These are phyloP conservation scores for Lynx canadensis DNA, from an alignment of 2,113 vertebrate genomes.

Conservation along the genomic window DNA sequence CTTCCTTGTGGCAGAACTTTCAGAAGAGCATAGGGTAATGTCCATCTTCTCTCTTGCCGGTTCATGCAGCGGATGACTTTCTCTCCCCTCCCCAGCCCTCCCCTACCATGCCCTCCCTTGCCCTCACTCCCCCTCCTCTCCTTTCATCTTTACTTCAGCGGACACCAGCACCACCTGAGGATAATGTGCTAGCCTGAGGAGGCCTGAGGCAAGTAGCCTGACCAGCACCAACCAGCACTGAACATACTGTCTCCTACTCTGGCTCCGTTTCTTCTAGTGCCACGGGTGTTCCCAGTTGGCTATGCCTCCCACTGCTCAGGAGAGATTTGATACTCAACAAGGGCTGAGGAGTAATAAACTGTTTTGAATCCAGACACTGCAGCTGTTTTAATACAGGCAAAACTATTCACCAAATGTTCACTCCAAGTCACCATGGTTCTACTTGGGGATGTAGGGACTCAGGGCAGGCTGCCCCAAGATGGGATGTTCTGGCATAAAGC, in stretches of 20 bases:
- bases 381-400: not conserved
- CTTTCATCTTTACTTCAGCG: not conserved
- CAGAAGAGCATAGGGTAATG: not conserved
- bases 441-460: not conserved
- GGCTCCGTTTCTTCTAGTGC: not conserved
- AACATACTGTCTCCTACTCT: not conserved
- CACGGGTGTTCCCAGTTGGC: not conserved
- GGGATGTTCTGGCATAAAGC: not conserved
- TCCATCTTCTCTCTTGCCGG: not conserved
- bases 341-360: not conserved
- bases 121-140: not conserved
- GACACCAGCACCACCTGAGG: too few relatives aligned
- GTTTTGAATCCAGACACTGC: not conserved
- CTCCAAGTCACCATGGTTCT: not conserved
- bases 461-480: not conserved
- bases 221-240: accelerated
- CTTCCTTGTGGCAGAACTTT: not conserved
- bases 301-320: not conserved
- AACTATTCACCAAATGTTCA: not conserved
- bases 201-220: not conserved
- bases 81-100: too few relatives aligned
- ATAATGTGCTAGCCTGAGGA: not conserved
- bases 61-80: not conserved
- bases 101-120: too few relatives aligned
- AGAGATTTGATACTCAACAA: not conserved